Base-by-base conservation (phyloP, 2,888 invertebrate species). In the Yponomeuta malinellus region DNA sequence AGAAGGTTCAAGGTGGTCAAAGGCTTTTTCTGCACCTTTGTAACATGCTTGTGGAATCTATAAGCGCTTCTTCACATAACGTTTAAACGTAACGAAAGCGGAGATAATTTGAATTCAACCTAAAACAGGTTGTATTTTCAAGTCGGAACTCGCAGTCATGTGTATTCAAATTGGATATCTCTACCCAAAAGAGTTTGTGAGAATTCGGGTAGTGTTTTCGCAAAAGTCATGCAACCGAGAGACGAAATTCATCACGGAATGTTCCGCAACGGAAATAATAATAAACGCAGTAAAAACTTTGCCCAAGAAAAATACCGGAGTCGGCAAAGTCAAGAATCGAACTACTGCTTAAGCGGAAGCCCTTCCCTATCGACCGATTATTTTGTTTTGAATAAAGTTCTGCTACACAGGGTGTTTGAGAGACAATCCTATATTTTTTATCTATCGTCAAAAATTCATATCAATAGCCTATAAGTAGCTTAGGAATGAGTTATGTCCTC, bases 111-210 rank as follows among this genome's bases (percentile, higher is more conserved):
- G 6, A 12, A 15, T 59, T 59, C 52, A 59, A 75, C 74, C 78
- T 79, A 76, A 82, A 84, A 84, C n/a, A 65, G 65, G 33, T 65
- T 65, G 65, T 65, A 33, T 65, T 65, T 65, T 33, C 10, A 65
- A 65, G 65, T 29, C 12, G 31, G 3, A 65, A 33, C 65, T 29
- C 12, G 65, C 2, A 65, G 65, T 65, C 65, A 65, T 29, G 65
- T 65, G 31, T 65, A 65, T 65, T 65, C 65, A 65, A 65, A 65
- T 65, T 33, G 33, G 65, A 33, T 65, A n/a, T 37, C 68, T 52
- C 52, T 59, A 59, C 52, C 5, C 52, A 12, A 59, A 59, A 48
- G 9, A 59, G 52, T 29, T 29, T 9, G 29, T 23, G 15, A 48
- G 59, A 69, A 69, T 29, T 59, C 12, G 48, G 29, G 52, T 48